Base-by-base conservation (phyloP, 2,888 invertebrate genomes). In the Synanthedon myopaeformis region DNA sequence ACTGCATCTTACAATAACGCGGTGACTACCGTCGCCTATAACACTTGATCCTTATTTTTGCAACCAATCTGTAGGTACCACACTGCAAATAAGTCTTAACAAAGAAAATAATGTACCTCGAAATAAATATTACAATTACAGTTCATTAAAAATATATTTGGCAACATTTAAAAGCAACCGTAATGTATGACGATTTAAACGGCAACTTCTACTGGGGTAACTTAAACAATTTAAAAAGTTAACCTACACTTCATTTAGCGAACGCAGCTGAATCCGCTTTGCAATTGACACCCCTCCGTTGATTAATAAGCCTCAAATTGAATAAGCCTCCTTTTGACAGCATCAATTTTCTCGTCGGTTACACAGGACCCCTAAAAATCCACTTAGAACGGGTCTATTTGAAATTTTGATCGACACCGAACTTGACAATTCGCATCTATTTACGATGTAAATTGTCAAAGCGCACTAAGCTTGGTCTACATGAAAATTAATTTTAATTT, bases 401-500 rank as follows among this genome's bases (percentile, higher is more conserved):
- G 79, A 79, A 85, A 83, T 83, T 86, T 85, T 83, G 81, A 86
- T 84, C 80, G 79, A 82, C 79, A 78, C 80, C 72, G 58, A 61
- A 77, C 82, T 82, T 85, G 85, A 83, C 83, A 86, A 82, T 82
- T 78, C 76, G 63, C 76, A 77, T 82, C 82, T 78, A 85, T 85
- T 87, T 82, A 72, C 77, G 72, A 86, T 86, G 86, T 83, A 87
- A 86, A 86, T 87, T 87, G 85, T 84, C 87, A 84, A 85, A 86
- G 80, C 64, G 70, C 35, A 35, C 35, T 35, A 35, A 35, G 35
- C 10, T 35, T 35, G 35, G 35, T 10, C 35, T 35, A 35, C 35
- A 35, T 35, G 35, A 35, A 35, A 8, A 35, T 10, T 6, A 35
- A 35, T 35, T 35, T 35, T 35, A 10, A 35, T 3, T 35, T 35